Conservation (phyloP, 2,797 vertebrate species). For the Sciurus vulgaris region DNA sequence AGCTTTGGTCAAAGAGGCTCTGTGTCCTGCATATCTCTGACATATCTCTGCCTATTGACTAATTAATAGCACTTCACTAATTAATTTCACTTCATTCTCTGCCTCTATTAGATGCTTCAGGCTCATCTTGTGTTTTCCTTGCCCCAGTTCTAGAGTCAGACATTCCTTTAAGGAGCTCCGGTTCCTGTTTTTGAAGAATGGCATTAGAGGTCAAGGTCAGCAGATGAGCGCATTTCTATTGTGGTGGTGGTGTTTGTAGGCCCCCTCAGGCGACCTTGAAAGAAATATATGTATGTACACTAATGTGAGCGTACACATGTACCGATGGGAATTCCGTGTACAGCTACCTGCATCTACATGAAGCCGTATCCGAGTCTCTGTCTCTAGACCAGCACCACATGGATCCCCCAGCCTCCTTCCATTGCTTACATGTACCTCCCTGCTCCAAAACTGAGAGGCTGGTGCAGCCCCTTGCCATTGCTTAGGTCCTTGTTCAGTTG, state of each 20-base stretch:
- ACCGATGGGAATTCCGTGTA: background rate
- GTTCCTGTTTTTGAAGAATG: background rate
- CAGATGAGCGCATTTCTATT: background rate
- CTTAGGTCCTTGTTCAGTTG: background rate
- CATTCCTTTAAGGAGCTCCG: background rate
- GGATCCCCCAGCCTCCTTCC: background rate
- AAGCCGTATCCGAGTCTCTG: background rate
- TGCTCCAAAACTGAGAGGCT: background rate
- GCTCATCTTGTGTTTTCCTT: too few species aligned
- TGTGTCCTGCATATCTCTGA: rapidly evolving
- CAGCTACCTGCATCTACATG: background rate
- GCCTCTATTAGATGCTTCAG: too few species aligned
- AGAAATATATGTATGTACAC: background rate
- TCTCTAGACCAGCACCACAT: background rate
- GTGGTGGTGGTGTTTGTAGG: background rate
- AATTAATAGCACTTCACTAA: background rate
- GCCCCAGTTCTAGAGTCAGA: background rate
- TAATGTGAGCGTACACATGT: background rate
- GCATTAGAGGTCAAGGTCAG: background rate
- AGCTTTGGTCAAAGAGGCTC: background rate
- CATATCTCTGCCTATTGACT: rapidly evolving
- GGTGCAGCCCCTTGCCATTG: background rate
- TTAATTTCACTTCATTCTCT: background rate
- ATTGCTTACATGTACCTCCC: background rate
- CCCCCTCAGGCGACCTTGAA: background rate